phyloP scores from a whole-genome alignment of 2,888 invertebrate genomes.

The Thelaira solivaga region DNA sequence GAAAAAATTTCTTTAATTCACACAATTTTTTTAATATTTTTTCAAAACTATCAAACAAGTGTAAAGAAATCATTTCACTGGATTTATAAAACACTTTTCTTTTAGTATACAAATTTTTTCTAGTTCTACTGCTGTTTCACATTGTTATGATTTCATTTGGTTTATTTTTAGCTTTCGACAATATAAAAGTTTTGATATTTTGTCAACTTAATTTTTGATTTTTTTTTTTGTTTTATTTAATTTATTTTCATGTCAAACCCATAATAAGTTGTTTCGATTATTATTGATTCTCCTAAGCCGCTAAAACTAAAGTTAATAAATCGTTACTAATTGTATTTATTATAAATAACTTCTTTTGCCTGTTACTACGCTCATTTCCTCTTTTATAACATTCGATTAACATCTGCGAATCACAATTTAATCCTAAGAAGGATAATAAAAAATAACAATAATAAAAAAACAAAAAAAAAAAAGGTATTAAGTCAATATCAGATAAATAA shows the following conservation, averaged over 20 bases:
- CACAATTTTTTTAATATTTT: too few relatives aligned
- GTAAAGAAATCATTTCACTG: too few relatives aligned
- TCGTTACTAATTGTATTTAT: slow-evolving; percentile 33
- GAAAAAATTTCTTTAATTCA: too few relatives aligned
- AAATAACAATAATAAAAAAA: background rate
- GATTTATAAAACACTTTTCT: too few relatives aligned
- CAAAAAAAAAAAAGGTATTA: background rate
- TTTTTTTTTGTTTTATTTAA: slow-evolving; percentile 28
- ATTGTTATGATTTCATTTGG: slow-evolving; percentile 25
- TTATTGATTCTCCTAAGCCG: slow-evolving; percentile 31
- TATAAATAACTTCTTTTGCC: background rate
- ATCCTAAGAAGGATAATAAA: slow-evolving; percentile 47
- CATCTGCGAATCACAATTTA: slow-evolving; percentile 57
- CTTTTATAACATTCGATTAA: slow-evolving; percentile 46
- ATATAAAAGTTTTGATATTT: slow-evolving; percentile 2
- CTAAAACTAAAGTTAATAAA: background rate
- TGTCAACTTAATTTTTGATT: background rate
- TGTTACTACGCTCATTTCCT: background rate
- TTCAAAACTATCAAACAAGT: too few relatives aligned
- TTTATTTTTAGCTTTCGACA: background rate
- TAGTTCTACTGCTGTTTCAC: background rate
- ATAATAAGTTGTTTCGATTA: slow-evolving; percentile 40
- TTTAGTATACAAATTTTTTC: too few relatives aligned
- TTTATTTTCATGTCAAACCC: slow-evolving; percentile 50
- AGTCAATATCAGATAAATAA: slow-evolving; percentile 21